Evolutionary conservation across 2,113 vertebrate genomes (phyloP).

Genomic region (Nothocercus julius): DNA sequence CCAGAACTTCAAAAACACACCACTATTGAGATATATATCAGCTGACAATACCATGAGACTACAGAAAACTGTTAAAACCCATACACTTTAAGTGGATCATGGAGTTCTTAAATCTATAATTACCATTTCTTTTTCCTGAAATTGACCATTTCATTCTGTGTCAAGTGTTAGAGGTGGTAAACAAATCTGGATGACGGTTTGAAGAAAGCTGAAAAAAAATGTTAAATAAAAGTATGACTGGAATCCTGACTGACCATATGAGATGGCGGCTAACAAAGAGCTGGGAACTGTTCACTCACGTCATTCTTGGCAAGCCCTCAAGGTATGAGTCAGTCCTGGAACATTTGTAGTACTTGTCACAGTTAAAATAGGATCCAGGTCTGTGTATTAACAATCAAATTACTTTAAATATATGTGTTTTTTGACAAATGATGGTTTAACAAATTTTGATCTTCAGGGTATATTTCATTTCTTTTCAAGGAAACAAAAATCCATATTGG

Average conservation of each 20-base stretch:
- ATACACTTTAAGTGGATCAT: no score
- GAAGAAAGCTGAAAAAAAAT: neutral
- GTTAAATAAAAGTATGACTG: neutral
- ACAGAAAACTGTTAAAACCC: neutral
- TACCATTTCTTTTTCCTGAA: neutral
- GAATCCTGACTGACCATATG: slow-evolving; percentile 3
- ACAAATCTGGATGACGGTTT: neutral
- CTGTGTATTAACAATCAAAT: neutral
- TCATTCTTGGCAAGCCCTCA: slow-evolving; percentile 59
- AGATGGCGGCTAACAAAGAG: slow-evolving; percentile 50
- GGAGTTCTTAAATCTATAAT: neutral
- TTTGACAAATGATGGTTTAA: neutral
- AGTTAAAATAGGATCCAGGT: slow-evolving; percentile 4
- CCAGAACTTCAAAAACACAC: neutral
- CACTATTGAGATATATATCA: neutral
- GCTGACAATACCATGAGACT: neutral
- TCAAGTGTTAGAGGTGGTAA: slow-evolving; percentile 4
- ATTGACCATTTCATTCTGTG: neutral
- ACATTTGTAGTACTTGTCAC: slow-evolving; percentile 28
- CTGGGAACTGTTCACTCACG: slow-evolving; percentile 42
- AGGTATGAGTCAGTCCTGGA: slow-evolving; percentile 52
- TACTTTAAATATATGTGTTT: neutral
- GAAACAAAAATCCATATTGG: neutral
- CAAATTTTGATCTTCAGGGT: neutral
- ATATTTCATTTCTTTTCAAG: neutral